Base-by-base conservation (phyloP, 2,797 vertebrate species). In the Okamejei kenojei region DNA sequence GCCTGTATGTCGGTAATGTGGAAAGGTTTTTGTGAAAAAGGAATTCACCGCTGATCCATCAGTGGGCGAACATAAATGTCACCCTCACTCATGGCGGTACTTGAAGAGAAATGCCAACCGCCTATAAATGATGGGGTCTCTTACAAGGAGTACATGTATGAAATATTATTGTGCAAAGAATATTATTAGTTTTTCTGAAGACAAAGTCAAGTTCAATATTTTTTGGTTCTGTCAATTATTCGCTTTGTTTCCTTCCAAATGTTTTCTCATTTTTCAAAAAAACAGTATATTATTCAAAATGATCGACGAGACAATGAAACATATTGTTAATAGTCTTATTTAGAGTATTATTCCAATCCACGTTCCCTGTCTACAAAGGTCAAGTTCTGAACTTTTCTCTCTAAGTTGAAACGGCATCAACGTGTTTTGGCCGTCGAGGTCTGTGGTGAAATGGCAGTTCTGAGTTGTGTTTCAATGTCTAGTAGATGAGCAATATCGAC, bases 101-200 rank as follows among this genome's bases (percentile, higher is more conserved):
- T 45, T 45, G 90, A 76, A 73, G 26, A 26, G n/a, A 54, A 92
- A 92, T 76, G 35, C 76, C 38, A 91, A 38, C 23, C 45, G 15
- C 45, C 38, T 54, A 76, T 76, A 92, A 92, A 92, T 92, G 54
- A 92, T 45, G 38, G 71, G 90, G 21, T 54, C 74, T 76, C 76
- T 92, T 92, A 74, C 71, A 92, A 54, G 35, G 90, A 76, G 54
- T 54, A 23, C 17, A 54, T n/a, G 38, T 76, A 63, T 76, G 71
- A 76, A 92, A 74, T 92, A 76, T 54, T 76, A 54, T 2, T 17
- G 38, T 54, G 90, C 71, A 73, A 73, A 65, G 61, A 86, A 91
- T 38, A 74, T 73, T 45, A 91, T 91, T 91, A 45, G 58, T 45
- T 90, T 74, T 68, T 74, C 68, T 45, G 68, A 92, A 76, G 45